Conservation (phyloP, 2,888 invertebrate species). For the Sminthurinus aureus region DNA sequence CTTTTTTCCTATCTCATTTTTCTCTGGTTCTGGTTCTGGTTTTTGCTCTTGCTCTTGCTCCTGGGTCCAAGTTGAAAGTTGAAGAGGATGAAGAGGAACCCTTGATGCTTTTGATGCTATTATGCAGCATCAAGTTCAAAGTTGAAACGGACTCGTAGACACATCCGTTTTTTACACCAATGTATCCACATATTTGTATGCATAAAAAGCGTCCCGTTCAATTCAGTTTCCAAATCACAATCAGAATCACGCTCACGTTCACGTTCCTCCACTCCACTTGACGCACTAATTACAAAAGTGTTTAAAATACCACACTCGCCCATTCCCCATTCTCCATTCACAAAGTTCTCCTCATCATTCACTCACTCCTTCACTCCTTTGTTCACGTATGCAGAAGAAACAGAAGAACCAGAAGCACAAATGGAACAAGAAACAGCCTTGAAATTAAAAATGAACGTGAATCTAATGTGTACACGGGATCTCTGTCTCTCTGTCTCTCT, state of each 20-base stretch:
- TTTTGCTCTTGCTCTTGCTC: not conserved
- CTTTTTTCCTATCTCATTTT: not conserved
- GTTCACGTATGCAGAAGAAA: not conserved
- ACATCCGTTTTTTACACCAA: not conserved
- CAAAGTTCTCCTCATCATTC: not conserved
- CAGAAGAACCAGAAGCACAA: no score
- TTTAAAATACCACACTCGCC: conserved; percentile 9
- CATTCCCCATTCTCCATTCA: not conserved
- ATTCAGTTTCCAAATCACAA: no score
- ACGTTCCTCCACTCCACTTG: not conserved
- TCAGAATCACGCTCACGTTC: no score
- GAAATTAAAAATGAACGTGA: no score
- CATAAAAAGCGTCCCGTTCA: no score
- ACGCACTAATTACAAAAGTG: conserved; percentile 35
- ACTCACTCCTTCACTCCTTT: no score
- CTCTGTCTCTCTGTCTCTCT: not conserved
- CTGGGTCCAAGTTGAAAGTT: not conserved
- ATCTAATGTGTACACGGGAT: no score
- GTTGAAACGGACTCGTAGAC: no score
- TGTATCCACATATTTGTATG: not conserved
- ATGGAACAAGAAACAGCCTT: no score
- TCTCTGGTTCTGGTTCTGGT: not conserved
- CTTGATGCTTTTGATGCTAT: no score
- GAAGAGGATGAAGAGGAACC: no score
- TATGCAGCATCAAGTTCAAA: not conserved